Conservation (phyloP, 2,888 invertebrate species). For the Tenthredo mesomela region DNA sequence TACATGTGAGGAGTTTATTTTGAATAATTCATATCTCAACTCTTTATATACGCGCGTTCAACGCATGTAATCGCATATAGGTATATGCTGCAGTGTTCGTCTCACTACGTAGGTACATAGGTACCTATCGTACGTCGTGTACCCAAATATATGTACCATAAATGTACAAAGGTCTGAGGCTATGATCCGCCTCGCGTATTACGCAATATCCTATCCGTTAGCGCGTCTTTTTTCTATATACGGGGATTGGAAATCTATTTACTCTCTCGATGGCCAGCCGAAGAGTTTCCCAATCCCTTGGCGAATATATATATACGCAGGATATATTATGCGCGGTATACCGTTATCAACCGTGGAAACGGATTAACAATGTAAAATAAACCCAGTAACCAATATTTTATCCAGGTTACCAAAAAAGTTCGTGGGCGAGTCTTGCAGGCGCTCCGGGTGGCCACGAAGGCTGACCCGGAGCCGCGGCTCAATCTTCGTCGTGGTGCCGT, state of each 20-base stretch:
- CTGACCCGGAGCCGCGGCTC: constrained; percentile 83
- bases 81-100: neutral
- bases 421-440: constrained; percentile 68
- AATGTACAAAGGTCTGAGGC: neutral
- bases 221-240: neutral
- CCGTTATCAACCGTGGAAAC: neutral
- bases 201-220: neutral
- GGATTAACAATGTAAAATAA: constrained; percentile 4
- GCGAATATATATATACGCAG: neutral
- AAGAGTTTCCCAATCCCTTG: constrained; percentile 7
- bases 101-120: neutral
- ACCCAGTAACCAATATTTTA: neutral
- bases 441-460: constrained; percentile 77
- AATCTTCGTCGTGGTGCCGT: constrained; percentile 88
- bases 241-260: neutral
- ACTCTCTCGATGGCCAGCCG: constrained; percentile 40
- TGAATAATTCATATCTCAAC: neutral
- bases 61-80: constrained; percentile 10
- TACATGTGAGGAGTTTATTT: neutral
- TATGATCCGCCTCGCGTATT: neutral
- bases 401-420: constrained; percentile 74
- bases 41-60: constrained; percentile 7
- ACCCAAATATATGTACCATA: neutral
- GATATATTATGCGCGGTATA: neutral
- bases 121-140: constrained; percentile 1